Percentiles rank a stretch among this genome's conserved stretches.
Conservation (phyloP, 2,888 invertebrate genomes). For the Corythucha ciliata region DNA sequence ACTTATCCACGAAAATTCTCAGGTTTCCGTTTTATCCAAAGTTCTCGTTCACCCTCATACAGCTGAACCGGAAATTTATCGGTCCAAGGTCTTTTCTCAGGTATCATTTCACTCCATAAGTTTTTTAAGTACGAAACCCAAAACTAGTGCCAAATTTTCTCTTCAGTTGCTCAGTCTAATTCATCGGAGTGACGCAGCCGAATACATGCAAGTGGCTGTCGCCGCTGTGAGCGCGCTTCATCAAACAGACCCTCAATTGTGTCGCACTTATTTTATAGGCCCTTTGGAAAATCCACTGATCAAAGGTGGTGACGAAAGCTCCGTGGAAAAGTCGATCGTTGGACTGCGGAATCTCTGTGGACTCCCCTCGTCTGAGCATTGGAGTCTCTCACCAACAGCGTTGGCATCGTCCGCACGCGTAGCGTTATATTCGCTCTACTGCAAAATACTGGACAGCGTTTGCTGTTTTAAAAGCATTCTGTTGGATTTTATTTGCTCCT, state of each 20-base stretch:
- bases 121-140: too few relatives aligned
- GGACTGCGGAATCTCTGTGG: conserved; percentile 41
- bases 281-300: conserved; percentile 24
- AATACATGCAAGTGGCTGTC: conserved; percentile 43
- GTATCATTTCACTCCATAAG: conserved; percentile 33
- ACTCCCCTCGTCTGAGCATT: conserved; percentile 39
- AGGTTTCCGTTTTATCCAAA: conserved; percentile 56
- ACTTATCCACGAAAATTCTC: too few relatives aligned
- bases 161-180: conserved; percentile 47
- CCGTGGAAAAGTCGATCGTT: conserved; percentile 39
- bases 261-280: conserved; percentile 41
- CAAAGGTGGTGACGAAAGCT: conserved; percentile 37
- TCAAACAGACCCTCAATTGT: conserved; percentile 45
- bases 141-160: conserved; percentile 13
- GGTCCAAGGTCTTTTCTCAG: conserved; percentile 37
- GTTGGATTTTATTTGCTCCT: conserved; percentile 32
- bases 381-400: conserved; percentile 38
- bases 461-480: conserved; percentile 32
- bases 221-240: conserved; percentile 49
- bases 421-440: conserved; percentile 32
- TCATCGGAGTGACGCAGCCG: conserved; percentile 40
- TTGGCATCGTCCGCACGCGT: conserved; percentile 36
- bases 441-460: conserved; percentile 33
- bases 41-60: conserved; percentile 49
- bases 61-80: conserved; percentile 46